These are phyloP conservation scores for Charadrius vociferus DNA, from an alignment of 2,113 vertebrate species.

Conservation along the genomic window DNA sequence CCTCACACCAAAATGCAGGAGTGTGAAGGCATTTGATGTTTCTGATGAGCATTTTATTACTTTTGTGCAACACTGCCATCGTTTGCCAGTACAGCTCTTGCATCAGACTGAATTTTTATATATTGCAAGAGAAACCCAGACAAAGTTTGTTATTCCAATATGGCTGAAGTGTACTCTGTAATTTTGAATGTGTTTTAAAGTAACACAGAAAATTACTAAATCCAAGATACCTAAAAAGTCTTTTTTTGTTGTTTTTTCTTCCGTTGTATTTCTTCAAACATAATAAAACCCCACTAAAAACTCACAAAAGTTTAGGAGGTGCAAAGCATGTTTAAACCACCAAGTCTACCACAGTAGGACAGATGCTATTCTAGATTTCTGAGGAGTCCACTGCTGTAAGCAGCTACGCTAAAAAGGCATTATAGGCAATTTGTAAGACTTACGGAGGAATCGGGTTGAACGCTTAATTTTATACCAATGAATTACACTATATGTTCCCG, in stretches of 20 bases:
- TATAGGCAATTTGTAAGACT: neutral
- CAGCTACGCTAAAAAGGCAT: neutral
- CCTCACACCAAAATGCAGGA: neutral
- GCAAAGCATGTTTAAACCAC: neutral
- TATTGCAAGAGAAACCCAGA: neutral
- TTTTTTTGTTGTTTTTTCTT: neutral
- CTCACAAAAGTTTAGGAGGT: neutral
- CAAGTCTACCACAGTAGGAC: neutral
- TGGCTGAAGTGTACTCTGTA: neutral
- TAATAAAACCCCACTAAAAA: neutral
- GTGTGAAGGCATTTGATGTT: neutral
- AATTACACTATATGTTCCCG: neutral
- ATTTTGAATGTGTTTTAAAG: neutral
- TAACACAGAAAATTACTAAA: neutral
- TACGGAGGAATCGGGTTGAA: neutral
- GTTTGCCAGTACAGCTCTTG: neutral
- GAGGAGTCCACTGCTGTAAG: neutral
- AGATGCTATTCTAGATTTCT: neutral
- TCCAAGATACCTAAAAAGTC: neutral
- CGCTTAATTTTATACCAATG: neutral
- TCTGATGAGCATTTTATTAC: neutral
- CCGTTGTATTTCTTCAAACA: neutral
- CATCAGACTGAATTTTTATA: neutral
- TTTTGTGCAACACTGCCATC: neutral
- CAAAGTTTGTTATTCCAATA: neutral